Evolutionary conservation across 2,797 vertebrate species (phyloP).

Genomic region (Tokudaia muenninki): DNA sequence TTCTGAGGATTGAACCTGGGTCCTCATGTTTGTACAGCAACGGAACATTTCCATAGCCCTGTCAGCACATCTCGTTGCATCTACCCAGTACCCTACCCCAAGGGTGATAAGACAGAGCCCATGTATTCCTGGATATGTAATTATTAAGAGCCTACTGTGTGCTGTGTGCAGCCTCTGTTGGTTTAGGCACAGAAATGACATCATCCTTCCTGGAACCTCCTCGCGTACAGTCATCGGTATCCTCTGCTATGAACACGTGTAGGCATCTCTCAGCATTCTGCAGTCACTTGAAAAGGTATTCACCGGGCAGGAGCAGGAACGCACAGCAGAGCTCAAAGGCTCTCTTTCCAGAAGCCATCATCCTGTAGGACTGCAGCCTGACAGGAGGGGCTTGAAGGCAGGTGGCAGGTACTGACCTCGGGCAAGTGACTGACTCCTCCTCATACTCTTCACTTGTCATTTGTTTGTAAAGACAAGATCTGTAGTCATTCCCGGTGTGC

Average conservation of each 20-base stretch:
- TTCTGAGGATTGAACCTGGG: not conserved
- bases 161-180: not conserved
- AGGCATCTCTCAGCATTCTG: not conserved
- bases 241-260: not conserved
- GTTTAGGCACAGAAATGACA: not conserved
- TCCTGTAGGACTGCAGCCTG: not conserved
- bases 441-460: not conserved
- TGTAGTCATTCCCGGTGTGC: not conserved
- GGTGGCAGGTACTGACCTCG: not conserved
- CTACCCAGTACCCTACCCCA: not conserved
- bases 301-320: not conserved
- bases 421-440: not conserved
- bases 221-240: too few relatives aligned
- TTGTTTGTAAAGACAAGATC: too few relatives aligned
- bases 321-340: too few relatives aligned
- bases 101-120: not conserved
- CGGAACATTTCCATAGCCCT: not conserved
- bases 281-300: not conserved
- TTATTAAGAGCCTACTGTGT: not conserved
- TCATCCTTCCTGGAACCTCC: not conserved
- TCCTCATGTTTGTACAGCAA: not conserved
- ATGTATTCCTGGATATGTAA: too few relatives aligned
- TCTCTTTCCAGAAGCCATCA: rapidly evolving
- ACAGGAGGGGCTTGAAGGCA: not conserved
- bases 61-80: too few relatives aligned